A percentile compares a stretch with the other conserved stretches of the same genome.
Evolutionary conservation across 1,140 invertebrate species (phyloP).

Genomic region (Drosophila sturtevanti): DNA sequence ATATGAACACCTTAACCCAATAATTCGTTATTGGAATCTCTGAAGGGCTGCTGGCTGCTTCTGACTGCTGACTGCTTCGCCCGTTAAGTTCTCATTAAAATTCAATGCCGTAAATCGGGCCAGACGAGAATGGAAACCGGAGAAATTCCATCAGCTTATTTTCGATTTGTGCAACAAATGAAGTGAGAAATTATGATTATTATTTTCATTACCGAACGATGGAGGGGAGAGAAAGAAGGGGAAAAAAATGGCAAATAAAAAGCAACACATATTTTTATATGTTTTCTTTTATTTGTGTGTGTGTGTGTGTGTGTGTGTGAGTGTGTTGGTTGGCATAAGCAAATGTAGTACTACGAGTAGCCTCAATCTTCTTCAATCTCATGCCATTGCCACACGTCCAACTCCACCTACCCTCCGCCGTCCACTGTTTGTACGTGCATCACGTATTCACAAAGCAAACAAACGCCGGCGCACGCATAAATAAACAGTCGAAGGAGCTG

Average conservation of each 20-base stretch:
- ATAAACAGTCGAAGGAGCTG: constrained; percentile 54
- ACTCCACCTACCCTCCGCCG: neutral
- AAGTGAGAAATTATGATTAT: constrained; percentile 79
- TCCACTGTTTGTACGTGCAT: constrained; percentile 38
- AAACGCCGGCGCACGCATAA: constrained; percentile 70
- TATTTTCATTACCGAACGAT: constrained; percentile 50
- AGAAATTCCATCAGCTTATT: constrained; percentile 43
- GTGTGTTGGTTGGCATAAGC: constrained; percentile 48
- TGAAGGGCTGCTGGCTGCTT: neutral
- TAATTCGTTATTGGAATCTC: neutral
- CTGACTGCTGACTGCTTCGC: neutral
- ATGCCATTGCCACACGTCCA: neutral
- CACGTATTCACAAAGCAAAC: constrained; percentile 78
- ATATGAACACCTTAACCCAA: too few species aligned
- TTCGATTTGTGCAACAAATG: constrained; percentile 79
- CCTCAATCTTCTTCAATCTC: neutral
- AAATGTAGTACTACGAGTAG: constrained; percentile 19
- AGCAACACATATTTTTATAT: constrained; percentile 18
- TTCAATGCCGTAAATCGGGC: constrained; percentile 31
- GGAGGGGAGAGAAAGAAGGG: neutral
- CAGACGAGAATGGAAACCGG: constrained; percentile 1
- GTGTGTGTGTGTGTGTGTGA: too few species aligned
- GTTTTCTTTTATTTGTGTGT: neutral
- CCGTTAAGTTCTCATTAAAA: constrained; percentile 33
- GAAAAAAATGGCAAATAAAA: constrained; percentile 39